Conservation (phyloP, 2,797 vertebrate species). For the Parauchenoglanis punctatus region DNA sequence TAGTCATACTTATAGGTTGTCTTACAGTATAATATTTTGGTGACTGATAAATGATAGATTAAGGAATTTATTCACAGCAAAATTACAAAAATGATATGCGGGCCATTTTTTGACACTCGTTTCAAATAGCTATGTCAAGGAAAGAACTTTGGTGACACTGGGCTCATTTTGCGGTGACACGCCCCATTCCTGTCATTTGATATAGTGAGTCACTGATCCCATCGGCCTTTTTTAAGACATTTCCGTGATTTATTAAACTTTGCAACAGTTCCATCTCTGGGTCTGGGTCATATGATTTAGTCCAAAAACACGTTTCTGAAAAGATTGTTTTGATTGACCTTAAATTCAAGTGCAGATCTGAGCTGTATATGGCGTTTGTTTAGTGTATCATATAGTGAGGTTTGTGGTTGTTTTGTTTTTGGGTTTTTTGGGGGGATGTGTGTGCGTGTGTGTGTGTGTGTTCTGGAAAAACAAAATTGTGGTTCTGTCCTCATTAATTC, state of each 20-base stretch:
- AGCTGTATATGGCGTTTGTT: not conserved
- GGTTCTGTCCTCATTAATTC: conserved; percentile 2
- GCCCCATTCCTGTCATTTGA: not conserved
- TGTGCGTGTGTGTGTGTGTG: not conserved
- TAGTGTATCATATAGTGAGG: not conserved
- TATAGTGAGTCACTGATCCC: not conserved
- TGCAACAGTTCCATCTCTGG: not conserved
- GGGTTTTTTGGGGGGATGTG: not conserved
- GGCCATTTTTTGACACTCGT: not conserved
- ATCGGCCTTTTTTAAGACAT: not conserved
- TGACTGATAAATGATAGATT: no score
- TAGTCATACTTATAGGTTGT: no score
- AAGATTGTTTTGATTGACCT: not conserved
- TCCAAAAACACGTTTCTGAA: not conserved
- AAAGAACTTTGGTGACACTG: no score
- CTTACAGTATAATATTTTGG: no score
- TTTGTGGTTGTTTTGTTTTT: not conserved
- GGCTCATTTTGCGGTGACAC: no score
- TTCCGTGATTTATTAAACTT: not conserved
- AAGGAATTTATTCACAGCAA: no score
- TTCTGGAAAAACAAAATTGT: not conserved
- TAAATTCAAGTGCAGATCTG: not conserved
- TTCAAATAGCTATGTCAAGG: no score
- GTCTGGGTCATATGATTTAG: not conserved
- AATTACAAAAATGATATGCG: no score